These are phyloP conservation scores for Protosalanx chinensis DNA, from an alignment of 2,797 vertebrate species.

Conservation along the genomic window DNA sequence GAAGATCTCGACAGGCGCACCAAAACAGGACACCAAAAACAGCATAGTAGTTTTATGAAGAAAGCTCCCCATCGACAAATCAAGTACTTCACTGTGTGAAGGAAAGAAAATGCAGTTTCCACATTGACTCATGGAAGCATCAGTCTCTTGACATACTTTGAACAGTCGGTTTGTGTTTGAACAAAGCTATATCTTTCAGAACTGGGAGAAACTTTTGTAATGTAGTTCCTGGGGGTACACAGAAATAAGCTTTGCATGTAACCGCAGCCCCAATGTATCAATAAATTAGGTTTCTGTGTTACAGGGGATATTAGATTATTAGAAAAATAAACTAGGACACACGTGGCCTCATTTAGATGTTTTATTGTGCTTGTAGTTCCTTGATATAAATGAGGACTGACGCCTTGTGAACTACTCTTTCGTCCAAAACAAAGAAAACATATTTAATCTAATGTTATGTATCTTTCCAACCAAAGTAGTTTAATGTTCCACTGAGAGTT, in stretches of 20 bases:
- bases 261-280: constrained; percentile 1
- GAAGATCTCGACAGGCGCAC: background rate
- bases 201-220: background rate
- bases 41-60: too few species aligned
- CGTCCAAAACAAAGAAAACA: too few species aligned
- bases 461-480: too few species aligned
- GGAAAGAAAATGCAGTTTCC: too few species aligned
- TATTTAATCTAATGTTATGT: too few species aligned
- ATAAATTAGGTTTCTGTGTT: constrained; percentile 13
- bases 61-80: too few species aligned
- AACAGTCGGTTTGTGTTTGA: background rate
- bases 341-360: background rate
- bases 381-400: too few species aligned
- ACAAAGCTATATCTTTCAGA: background rate
- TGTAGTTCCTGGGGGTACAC: background rate
- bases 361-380: background rate
- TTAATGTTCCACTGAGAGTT: too few species aligned
- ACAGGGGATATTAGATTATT: background rate
- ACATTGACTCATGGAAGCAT: too few species aligned
- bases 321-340: constrained; percentile 3
- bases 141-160: too few species aligned
- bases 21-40: background rate
- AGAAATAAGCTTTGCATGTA: background rate
- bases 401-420: too few species aligned
- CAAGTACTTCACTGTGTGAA: too few species aligned